Percentiles rank a stretch among this genome's conserved stretches.
Conservation (phyloP, 2,113 vertebrate species). For the Setophaga kirtlandii region DNA sequence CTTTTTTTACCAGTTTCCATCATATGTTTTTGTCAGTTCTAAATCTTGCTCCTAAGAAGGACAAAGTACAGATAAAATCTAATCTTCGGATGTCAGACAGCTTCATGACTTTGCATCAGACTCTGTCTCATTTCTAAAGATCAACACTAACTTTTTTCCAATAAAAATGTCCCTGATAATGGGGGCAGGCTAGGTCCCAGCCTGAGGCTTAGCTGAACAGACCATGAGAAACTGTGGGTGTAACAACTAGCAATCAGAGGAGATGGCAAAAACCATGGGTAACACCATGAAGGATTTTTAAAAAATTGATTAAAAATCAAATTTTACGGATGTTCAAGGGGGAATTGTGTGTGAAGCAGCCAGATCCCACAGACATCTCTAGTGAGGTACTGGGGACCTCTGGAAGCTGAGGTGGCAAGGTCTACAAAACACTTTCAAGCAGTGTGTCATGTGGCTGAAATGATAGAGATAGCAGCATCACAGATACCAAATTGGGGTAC, state of each 20-base stretch:
- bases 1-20: background rate
- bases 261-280: background rate
- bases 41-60: background rate
- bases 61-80: slow-evolving; percentile 10
- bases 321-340: background rate
- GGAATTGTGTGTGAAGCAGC: background rate
- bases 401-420: background rate
- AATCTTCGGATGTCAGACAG: background rate
- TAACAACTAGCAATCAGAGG: background rate
- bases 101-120: background rate
- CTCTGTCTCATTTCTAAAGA: background rate
- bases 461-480: background rate
- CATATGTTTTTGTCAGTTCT: background rate
- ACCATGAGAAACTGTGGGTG: background rate
- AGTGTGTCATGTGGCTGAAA: background rate
- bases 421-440: background rate
- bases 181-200: background rate
- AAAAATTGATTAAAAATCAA: background rate
- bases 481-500: background rate
- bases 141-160: background rate
- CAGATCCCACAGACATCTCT: background rate
- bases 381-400: background rate
- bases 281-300: background rate
- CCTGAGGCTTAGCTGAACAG: background rate
- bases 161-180: background rate